Base-by-base conservation (phyloP, 2,113 vertebrate species). In the Pundamilia nyererei region DNA sequence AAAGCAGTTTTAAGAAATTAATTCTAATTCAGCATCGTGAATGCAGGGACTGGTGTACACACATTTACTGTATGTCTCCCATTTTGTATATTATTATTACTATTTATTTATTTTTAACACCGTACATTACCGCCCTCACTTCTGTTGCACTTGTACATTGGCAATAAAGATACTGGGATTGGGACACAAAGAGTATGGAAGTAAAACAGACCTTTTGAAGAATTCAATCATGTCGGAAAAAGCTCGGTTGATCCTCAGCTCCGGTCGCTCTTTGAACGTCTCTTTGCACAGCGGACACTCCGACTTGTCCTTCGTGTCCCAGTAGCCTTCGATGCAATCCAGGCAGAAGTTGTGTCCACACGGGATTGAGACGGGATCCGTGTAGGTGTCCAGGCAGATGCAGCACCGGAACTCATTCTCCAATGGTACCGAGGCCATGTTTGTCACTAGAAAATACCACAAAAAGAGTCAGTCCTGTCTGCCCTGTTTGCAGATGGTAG, bases 321-420 rank as follows among this genome's bases (percentile, higher is more conserved):
- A 95, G 82, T 60, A 90, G 14, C 58, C 42, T 9, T 89, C 81
- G 21, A 95, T 92, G 82, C 95, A 96, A 7, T 21, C 77, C 80
- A 89, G 68, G 84, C 95, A 96, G 86, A 89, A 96, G 19, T 92
- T 96, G 81, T 96, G 95, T 2, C 94, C 95, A 12, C 95, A 96
- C 6, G 94, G 92, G 54, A 95, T 91, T 53, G 95, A 95, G 12
- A 89, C 83, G 0, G 95, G 95, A 7, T 91, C 83, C 2, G 6
- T 86, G 86, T 93, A 96, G 51, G 89, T 40, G 7, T 95, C 94
- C 88, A 95, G 72, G 51, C 95, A 96, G 80, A 96, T 95, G 88
- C 94, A 93, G 81, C 95, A 96, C 4, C 9, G 42, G 26, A 95
- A 88, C 72, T 94, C 92, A 2, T 89, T 92, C 60, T 93, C 89